phyloP scores from a whole-genome alignment of 2,113 vertebrate genomes.

The Stercorarius parasiticus region DNA sequence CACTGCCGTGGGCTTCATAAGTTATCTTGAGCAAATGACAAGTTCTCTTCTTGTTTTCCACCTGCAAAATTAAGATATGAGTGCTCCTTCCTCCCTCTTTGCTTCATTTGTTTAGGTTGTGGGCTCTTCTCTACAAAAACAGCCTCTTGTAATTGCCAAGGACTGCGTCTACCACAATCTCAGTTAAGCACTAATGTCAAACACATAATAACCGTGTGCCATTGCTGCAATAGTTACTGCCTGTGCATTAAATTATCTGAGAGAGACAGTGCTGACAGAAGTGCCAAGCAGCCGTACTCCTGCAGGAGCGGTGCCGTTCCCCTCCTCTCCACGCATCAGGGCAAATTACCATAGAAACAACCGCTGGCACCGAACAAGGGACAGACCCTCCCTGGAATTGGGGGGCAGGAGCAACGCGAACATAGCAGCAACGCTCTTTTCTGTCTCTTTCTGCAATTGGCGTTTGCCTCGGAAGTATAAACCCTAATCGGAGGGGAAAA shows the following conservation, averaged over 20 bases:
- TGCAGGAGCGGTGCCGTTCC: neutral
- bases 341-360: neutral
- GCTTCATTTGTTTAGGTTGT: neutral
- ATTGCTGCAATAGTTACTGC: neutral
- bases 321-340: neutral
- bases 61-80: neutral
- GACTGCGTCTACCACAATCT: neutral
- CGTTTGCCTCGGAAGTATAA: neutral
- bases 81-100: neutral
- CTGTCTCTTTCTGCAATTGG: neutral
- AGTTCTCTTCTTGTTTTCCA: neutral
- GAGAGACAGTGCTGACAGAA: neutral
- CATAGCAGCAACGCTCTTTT: neutral
- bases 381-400: neutral
- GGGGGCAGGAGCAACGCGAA: neutral
- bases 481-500: neutral
- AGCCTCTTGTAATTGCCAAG: neutral
- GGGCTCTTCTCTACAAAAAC: neutral
- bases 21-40: neutral
- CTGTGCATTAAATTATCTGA: neutral
- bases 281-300: neutral
- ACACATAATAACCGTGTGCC: neutral
- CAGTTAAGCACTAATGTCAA: neutral
- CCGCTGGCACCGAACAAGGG: fast-evolving
- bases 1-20: neutral